These are phyloP conservation scores for Zaprionus taronus DNA, from an alignment of 1,140 invertebrate genomes.

Conservation along the genomic window DNA sequence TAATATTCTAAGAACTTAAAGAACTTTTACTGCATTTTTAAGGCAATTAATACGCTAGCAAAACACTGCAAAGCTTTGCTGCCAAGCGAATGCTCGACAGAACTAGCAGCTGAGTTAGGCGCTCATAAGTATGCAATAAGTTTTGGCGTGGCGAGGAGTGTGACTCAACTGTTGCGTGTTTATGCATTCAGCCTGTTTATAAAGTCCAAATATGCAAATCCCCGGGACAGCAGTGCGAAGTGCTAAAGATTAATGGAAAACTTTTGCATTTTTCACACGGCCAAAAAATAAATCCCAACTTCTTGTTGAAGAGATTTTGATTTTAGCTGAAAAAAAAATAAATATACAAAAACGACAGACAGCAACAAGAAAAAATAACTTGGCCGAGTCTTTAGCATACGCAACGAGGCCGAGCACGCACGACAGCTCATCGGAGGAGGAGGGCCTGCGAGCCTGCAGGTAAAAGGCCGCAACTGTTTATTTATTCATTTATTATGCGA, in stretches of 20 bases:
- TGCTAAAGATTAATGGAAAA: conserved; percentile 80
- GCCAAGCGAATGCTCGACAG: neutral
- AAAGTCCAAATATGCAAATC: conserved; percentile 74
- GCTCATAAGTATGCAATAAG: conserved; percentile 16
- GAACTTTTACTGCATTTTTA: neutral
- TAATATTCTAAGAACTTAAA: neutral
- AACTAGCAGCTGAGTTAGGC: neutral
- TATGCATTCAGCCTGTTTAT: conserved; percentile 56
- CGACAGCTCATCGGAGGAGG: conserved; percentile 32
- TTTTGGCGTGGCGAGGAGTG: neutral
- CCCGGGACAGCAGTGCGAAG: conserved; percentile 52
- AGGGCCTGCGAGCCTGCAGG: conserved; percentile 24
- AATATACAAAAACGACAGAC: neutral
- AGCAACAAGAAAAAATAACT: conserved; percentile 5
- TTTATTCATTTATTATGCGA: conserved; percentile 79
- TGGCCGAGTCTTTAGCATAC: conserved; percentile 68
- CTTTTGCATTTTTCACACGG: conserved; percentile 54
- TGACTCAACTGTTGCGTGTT: conserved; percentile 41
- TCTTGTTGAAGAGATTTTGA: conserved; percentile 49
- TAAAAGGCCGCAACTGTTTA: conserved; percentile 67
- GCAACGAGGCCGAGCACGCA: conserved; percentile 61
- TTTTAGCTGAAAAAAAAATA: conserved; percentile 28
- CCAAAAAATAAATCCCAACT: conserved; percentile 35
- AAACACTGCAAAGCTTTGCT: neutral
- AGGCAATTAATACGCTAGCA: neutral